These are phyloP conservation scores for Pinctada fucata DNA, from an alignment of 2,888 invertebrate genomes.

Conservation along the genomic window DNA sequence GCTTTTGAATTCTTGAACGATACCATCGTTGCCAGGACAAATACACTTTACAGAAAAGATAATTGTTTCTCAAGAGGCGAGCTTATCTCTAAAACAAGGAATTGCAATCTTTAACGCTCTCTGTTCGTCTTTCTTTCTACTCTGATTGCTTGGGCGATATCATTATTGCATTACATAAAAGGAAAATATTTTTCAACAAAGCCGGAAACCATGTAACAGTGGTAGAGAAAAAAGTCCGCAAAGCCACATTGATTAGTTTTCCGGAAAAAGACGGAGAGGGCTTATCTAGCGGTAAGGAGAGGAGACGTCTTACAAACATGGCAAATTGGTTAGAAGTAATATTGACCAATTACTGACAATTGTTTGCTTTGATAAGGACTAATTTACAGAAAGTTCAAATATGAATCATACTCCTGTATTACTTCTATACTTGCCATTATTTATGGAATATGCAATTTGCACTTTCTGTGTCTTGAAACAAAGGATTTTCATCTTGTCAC, in stretches of 20 bases:
- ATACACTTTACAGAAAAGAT: conserved; percentile 17
- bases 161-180: conserved; percentile 31
- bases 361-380: background rate
- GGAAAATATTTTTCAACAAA: conserved; percentile 16
- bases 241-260: conserved; percentile 11
- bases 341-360: background rate
- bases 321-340: conserved; percentile 10
- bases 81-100: conserved; percentile 24
- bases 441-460: no score
- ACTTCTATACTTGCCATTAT: no score
- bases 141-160: conserved; percentile 23
- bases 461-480: no score
- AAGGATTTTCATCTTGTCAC: no score
- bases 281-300: background rate
- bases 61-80: conserved; percentile 33
- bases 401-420: no score
- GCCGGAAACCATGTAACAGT: conserved; percentile 15
- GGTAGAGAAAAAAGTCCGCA: conserved; percentile 9
- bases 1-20: conserved; percentile 21
- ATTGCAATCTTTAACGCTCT: conserved; percentile 33
- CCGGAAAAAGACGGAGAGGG: conserved; percentile 2
- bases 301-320: conserved; percentile 1
- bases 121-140: conserved; percentile 22
- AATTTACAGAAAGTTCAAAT: background rate
- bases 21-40: conserved; percentile 30